phyloP scores from a whole-genome alignment of 2,888 invertebrate species.

The Pyralis farinalis region DNA sequence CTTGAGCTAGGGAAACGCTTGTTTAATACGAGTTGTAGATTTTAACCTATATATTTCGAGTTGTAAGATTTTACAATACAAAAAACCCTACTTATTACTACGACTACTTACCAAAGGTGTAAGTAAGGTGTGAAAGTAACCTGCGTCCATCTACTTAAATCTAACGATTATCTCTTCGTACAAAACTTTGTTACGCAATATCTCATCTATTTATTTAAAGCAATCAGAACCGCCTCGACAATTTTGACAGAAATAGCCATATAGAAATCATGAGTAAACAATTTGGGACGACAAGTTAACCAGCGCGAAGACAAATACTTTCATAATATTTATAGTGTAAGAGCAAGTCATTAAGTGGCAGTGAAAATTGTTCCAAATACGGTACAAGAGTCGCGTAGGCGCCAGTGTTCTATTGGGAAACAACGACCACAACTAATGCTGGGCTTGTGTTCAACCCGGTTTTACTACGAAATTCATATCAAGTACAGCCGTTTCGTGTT shows the following conservation, averaged over 20 bases:
- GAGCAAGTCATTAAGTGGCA: constrained; percentile 13
- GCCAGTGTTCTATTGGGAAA: constrained; percentile 30
- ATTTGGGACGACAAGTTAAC: neutral
- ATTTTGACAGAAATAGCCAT: neutral
- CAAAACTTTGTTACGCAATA: too few relatives aligned
- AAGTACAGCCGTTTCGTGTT: constrained; percentile 8
- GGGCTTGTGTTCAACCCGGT: neutral
- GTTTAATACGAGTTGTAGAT: too few relatives aligned
- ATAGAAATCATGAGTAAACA: neutral
- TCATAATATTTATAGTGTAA: neutral
- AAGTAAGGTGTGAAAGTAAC: too few relatives aligned
- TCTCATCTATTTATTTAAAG: too few relatives aligned
- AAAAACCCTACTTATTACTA: too few relatives aligned
- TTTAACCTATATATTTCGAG: too few relatives aligned
- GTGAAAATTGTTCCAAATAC: constrained; percentile 30
- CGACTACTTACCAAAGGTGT: too few relatives aligned
- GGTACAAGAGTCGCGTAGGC: constrained; percentile 34
- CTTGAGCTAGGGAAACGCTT: too few relatives aligned
- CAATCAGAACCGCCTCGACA: neutral
- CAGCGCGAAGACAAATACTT: neutral
- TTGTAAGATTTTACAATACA: too few relatives aligned
- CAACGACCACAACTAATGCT: constrained; percentile 28
- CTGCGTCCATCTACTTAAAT: too few relatives aligned
- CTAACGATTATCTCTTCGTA: too few relatives aligned
- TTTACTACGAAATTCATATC: constrained; percentile 4